phyloP scores from a whole-genome alignment of 2,113 vertebrate species.

The Tylochromis polylepis region DNA sequence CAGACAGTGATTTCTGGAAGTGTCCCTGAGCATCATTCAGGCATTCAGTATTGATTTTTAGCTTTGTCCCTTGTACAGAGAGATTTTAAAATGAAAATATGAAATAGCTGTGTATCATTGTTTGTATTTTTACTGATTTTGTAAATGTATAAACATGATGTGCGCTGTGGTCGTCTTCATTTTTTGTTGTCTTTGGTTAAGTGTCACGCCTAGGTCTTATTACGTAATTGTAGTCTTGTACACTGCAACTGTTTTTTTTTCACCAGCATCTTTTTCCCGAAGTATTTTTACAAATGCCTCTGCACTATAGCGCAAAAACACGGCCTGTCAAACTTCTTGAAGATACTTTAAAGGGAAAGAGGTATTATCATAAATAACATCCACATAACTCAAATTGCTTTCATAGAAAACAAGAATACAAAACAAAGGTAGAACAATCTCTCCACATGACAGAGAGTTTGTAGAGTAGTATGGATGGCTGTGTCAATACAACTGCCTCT shows the following conservation, averaged over 20 bases:
- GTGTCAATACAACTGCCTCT: constrained; percentile 64
- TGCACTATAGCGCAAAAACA: not conserved
- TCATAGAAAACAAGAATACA: not conserved
- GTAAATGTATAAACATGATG: not conserved
- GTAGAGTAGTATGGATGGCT: constrained; percentile 57
- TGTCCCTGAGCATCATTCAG: not conserved
- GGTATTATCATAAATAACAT: not conserved
- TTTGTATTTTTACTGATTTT: not conserved
- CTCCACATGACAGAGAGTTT: constrained; percentile 23
- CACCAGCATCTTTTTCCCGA: not conserved
- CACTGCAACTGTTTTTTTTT: not conserved
- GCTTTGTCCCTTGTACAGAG: not conserved
- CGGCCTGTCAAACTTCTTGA: not conserved
- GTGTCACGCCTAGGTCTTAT: not conserved
- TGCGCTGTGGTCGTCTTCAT: not conserved
- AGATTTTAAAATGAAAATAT: not conserved
- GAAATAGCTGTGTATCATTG: not conserved
- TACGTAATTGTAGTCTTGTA: not conserved
- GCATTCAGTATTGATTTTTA: not conserved
- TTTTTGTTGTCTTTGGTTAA: not conserved
- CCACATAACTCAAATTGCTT: not conserved
- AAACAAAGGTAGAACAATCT: constrained; percentile 4
- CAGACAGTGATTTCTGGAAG: not conserved
- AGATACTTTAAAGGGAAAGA: not conserved
- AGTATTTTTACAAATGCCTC: not conserved